phyloP scores from a whole-genome alignment of 2,888 invertebrate genomes.

The Junonia oenone region DNA sequence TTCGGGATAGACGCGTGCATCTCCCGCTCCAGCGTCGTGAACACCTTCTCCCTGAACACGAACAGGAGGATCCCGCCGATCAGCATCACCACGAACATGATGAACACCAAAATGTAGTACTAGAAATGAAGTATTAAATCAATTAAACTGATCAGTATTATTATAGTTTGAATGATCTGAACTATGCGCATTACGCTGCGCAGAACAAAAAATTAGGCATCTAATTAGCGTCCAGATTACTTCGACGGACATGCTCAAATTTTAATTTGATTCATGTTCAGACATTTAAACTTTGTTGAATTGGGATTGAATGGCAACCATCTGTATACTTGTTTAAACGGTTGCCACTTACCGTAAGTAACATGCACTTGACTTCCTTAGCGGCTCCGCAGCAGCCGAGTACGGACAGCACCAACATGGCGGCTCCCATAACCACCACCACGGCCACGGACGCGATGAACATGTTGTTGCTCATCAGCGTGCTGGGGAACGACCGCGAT shows the following conservation, averaged over 20 bases:
- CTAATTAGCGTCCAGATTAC: too few relatives aligned
- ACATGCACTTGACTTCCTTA: constrained; percentile 95
- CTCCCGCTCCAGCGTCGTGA: constrained; percentile 86
- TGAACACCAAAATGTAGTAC: constrained; percentile 93
- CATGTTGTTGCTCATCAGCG: constrained; percentile 91
- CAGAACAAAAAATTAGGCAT: too few relatives aligned
- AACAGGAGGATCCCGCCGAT: constrained; percentile 94
- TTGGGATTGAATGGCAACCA: too few relatives aligned
- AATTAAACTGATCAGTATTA: constrained; percentile 35
- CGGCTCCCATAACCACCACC: constrained; percentile 88
- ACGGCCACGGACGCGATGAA: constrained; percentile 92
- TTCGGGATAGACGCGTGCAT: constrained; percentile 87
- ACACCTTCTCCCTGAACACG: constrained; percentile 92
- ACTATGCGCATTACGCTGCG: too few relatives aligned
- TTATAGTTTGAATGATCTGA: neutral
- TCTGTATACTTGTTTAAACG: too few relatives aligned
- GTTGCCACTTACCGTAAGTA: too few relatives aligned
- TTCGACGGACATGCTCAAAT: too few relatives aligned
- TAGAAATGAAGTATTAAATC: too few relatives aligned
- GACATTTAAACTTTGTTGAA: too few relatives aligned
- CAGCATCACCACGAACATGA: constrained; percentile 93
- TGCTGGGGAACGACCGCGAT: constrained; percentile 90
- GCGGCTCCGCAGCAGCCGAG: constrained; percentile 96
- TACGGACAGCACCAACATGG: constrained; percentile 90
- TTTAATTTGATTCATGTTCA: neutral